phyloP scores from a whole-genome alignment of 2,113 vertebrate species.

The Amazona vittata region DNA sequence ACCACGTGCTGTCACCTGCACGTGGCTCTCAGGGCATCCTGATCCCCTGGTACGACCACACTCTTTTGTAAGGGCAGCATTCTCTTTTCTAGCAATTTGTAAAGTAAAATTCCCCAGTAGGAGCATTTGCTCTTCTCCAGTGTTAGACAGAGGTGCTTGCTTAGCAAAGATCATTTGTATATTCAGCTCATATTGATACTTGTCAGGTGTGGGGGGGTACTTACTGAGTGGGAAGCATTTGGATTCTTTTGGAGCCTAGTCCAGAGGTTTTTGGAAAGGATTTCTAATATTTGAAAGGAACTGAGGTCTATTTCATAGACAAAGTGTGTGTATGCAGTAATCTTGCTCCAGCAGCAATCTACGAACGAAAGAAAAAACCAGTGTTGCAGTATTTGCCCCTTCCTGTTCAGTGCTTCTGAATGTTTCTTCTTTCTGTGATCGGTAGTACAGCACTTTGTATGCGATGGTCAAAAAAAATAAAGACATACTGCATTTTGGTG shows the following conservation, averaged over 20 bases:
- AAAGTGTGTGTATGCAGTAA: neutral
- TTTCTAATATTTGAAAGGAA: neutral
- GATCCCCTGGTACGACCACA: neutral
- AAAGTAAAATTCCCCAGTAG: neutral
- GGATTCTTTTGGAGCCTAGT: neutral
- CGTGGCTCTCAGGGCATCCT: neutral
- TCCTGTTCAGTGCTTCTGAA: neutral
- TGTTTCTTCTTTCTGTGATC: neutral
- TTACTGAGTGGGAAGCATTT: neutral
- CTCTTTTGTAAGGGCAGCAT: neutral
- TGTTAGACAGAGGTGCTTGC: neutral
- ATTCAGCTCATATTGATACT: neutral
- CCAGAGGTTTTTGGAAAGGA: neutral
- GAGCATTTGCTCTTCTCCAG: neutral
- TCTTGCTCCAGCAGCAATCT: neutral
- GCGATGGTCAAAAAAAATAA: neutral
- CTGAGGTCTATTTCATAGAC: neutral
- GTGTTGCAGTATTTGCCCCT: neutral
- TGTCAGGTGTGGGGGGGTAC: fast-evolving
- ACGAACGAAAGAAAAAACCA: neutral
- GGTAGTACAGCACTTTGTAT: neutral
- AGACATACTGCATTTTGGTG: neutral
- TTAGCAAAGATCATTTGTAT: neutral
- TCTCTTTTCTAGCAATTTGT: neutral
- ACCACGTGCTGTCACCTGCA: neutral